Evolutionary conservation across 2,888 invertebrate genomes (phyloP), one percentile per base, ranked within the genome.

Genomic region (Cataglyphis altisquamis): DNA sequence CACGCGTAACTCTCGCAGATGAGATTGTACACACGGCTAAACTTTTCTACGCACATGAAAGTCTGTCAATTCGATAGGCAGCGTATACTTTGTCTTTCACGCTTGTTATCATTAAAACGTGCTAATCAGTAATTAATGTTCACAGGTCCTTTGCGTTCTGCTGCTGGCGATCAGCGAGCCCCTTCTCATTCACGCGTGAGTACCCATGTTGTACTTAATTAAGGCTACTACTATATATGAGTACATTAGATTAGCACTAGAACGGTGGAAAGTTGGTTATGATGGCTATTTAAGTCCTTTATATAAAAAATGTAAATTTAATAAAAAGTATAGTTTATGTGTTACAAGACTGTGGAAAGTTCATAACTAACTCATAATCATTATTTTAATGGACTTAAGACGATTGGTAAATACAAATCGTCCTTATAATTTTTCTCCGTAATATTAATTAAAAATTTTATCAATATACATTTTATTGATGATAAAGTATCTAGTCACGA

Each of bases 131-230:
- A 25, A 72, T 86, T 72, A 67, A 82, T 63, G n/a, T 84, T 75
- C 9, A 15, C 85, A 90, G 90, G 81, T 82, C 64, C 66, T 88
- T 45, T 92, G 90, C 84, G 82, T 91, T 74, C 81, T 93, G 87
- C 83, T 91, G 80, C 84, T 93, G 78, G 90, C 90, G 80, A 81
- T 92, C 63, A 90, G 91, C 77, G 91, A 91, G 75, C 91, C 91
- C 18, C 83, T 90, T n/a, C 82, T 92, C 62, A 80, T 86, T 73
- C 80, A 90, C 66, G 90, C 91, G 92, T 91, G 87, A 92, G 92
- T 92, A 86, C 73, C 12, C 36, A n/a, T 60, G 29, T 18, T 32
- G 12, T 41, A 41, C 18, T 75, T 39, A 67, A 66, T 74, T 60
- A 66, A 63, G 12, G 12, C 36, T 66, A 66, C 41, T 25, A 25